Conservation (phyloP, 92 coral and sea anemone genomes). For the Metridium senile region DNA sequence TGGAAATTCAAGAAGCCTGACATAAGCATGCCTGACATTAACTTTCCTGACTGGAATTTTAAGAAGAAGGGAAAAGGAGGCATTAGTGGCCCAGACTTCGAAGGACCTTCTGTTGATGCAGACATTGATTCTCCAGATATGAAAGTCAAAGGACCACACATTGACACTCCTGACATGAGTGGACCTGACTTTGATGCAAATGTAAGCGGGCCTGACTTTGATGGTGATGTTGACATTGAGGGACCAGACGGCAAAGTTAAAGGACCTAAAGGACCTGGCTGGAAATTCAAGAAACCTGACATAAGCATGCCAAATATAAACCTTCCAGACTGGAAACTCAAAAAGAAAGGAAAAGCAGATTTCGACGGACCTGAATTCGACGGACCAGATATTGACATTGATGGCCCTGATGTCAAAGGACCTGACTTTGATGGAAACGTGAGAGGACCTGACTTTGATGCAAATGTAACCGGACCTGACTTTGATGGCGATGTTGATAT, state of each 20-base stretch:
- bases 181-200: not conserved
- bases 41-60: not conserved
- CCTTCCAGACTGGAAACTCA: constrained; percentile 21
- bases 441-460: constrained; percentile 10
- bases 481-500: constrained; percentile 31
- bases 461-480: constrained; percentile 22
- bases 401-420: constrained; percentile 21
- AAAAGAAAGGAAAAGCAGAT: constrained; percentile 30
- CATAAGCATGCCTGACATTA: not conserved
- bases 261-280: constrained; percentile 16
- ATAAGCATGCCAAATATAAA: constrained; percentile 19
- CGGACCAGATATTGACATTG: not conserved
- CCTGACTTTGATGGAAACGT: constrained; percentile 19
- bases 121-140: constrained; percentile 31
- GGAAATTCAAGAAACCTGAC: constrained; percentile 22
- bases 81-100: constrained; percentile 20
- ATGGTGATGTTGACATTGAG: constrained; percentile 19
- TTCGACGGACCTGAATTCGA: constrained; percentile 37
- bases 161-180: constrained; percentile 8
- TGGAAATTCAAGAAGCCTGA: constrained; percentile 16
- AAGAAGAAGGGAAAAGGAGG: not conserved
- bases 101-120: constrained; percentile 10
- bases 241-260: constrained; percentile 24
- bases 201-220: not conserved
- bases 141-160: constrained; percentile 8